Base-by-base conservation (phyloP, 2,113 vertebrate species). In the Seriola aureovittata region DNA sequence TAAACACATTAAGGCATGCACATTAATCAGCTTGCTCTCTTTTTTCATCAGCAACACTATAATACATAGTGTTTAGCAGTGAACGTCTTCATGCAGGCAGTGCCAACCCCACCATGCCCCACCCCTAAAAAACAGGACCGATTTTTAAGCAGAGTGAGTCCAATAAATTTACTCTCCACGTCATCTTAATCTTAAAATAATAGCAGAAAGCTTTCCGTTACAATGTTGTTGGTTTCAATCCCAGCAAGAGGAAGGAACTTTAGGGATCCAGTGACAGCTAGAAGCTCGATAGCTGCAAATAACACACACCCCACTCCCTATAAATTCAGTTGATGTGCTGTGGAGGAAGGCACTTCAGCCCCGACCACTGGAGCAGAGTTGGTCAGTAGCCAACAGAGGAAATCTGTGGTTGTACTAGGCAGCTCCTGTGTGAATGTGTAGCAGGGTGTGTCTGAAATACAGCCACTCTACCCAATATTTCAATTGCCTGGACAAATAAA, bases 351-450 rank as follows among this genome's bases (percentile, higher is more conserved):
- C 88, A 87, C 84, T 88, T 75, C 85, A 84, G 87, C 78, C 72
- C 77, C 81, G 86, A 80, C 86, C 85, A 71, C 80, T 89, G 78
- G 84, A 88, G 84, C 69, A 48, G 75, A 88, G 80, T 78, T 93
- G 92, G 84, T 88, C 50, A 2, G 82, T 66, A 73, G 87, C 88
- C 88, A 91, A 57, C 76, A 86, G 81, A 91, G 88, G 88, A 92
- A 86, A 91, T 90, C 82, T 92, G 90, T 81, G 89, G 89, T 90
- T 84, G 81, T 87, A 84, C 71, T 38, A 34, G 68, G 81, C 84
- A 87, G 85, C 85, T 90, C 89, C 86, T 88, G 90, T 90, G 89
- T 91, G 90, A 89, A 91, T 88, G 89, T 91, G 87, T 80, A 87
- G 84, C 73, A 84, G 91, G 88, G 90, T 68, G 88, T 91, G 87